Conservation (phyloP, 2,888 invertebrate species). For the Mesorhabditis sp. region DNA sequence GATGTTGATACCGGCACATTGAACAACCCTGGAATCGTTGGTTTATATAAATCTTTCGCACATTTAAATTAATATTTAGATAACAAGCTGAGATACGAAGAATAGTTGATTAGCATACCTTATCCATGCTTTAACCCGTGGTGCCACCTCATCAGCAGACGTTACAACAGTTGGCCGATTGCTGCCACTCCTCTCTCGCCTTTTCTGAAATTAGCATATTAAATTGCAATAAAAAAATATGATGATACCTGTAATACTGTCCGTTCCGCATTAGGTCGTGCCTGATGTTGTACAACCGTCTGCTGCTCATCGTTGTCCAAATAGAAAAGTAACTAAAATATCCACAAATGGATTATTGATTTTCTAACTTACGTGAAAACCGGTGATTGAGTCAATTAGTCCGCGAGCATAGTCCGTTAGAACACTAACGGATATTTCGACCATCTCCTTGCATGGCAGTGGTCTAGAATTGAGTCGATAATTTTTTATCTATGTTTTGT, state of each 20-base stretch:
- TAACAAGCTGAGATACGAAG: too few species aligned
- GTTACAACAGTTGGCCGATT: not conserved
- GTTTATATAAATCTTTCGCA: not conserved
- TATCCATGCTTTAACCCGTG: not conserved
- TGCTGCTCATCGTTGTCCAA: not conserved
- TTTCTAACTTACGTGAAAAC: not conserved
- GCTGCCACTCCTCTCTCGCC: not conserved
- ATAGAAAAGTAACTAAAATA: conserved; percentile 2
- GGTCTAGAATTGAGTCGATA: not conserved
- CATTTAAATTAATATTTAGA: not conserved
- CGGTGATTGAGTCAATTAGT: not conserved
- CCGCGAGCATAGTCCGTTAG: not conserved
- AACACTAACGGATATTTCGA: not conserved
- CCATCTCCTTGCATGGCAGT: conserved; percentile 10
- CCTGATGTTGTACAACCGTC: not conserved
- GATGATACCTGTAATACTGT: not conserved
- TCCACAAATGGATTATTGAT: too few species aligned
- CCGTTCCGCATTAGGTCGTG: not conserved
- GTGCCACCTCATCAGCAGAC: conserved; percentile 3
- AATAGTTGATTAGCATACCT: not conserved
- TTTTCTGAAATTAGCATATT: not conserved
- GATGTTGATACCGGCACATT: conserved; percentile 33
- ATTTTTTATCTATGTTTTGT: not conserved
- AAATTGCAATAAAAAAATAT: not conserved
- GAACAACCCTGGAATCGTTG: conserved; percentile 21